phyloP scores from a whole-genome alignment of 2,113 vertebrate genomes.

The Brachypteracias leptosomus region DNA sequence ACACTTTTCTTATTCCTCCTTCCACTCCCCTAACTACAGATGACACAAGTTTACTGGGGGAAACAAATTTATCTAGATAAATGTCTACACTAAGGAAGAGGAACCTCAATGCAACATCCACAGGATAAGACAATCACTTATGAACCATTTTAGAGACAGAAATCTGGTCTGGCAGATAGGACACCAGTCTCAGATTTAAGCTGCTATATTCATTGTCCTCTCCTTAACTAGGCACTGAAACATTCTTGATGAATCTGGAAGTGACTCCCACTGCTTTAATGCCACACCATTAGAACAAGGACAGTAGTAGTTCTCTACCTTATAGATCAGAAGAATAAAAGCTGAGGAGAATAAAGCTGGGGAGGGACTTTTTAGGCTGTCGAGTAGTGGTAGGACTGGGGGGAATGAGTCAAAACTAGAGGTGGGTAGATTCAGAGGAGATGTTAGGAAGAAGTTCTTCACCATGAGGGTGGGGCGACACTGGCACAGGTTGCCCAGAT shows the following conservation, averaged over 20 bases:
- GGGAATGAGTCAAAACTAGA: no score
- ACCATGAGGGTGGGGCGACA: no score
- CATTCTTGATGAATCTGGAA: not conserved
- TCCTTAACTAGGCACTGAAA: not conserved
- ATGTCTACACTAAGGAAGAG: not conserved
- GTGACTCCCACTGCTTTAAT: fast-evolving
- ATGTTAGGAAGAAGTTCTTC: no score
- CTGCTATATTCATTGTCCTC: not conserved
- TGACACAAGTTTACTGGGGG: not conserved
- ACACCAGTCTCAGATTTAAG: not conserved
- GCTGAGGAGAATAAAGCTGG: no score
- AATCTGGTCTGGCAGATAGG: not conserved
- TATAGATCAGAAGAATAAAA: not conserved
- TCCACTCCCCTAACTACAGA: not conserved
- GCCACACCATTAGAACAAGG: not conserved
- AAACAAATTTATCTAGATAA: not conserved
- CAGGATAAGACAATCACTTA: not conserved
- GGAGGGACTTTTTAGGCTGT: no score
- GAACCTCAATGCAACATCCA: not conserved
- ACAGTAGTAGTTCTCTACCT: not conserved
- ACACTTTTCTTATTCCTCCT: not conserved
- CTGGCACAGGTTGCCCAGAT: no score
- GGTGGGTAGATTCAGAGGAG: no score
- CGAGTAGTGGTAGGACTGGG: no score
- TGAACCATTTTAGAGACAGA: not conserved